Conservation (phyloP, 2,113 vertebrate species). For the Planiliza haematocheilus region DNA sequence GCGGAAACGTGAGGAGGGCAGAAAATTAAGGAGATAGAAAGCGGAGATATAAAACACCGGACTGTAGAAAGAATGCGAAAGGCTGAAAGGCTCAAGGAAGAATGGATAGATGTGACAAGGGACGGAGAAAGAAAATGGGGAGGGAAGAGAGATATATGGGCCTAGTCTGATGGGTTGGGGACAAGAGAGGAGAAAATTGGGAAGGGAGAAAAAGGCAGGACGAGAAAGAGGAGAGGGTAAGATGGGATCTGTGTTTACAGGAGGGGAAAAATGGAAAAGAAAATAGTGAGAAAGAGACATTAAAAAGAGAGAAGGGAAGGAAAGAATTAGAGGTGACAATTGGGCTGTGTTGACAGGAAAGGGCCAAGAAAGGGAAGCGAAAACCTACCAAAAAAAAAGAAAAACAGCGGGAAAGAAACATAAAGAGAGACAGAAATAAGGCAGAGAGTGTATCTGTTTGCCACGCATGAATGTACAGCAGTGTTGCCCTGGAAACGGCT, state of each 20-base stretch:
- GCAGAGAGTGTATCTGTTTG: constrained; percentile 67
- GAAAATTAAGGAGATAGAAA: constrained; percentile 13
- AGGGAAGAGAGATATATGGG: constrained; percentile 5
- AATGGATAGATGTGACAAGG: constrained; percentile 17
- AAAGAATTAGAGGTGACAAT: constrained; percentile 48
- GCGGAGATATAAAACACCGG: constrained; percentile 1
- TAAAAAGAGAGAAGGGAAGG: constrained; percentile 20
- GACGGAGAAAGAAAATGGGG: constrained; percentile 19
- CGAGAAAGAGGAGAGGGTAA: constrained; percentile 15
- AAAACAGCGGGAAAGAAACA: constrained; percentile 43
- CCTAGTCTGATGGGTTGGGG: constrained; percentile 18
- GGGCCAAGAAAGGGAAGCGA: not conserved
- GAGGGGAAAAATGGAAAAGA: constrained; percentile 18
- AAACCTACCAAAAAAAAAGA: constrained; percentile 15
- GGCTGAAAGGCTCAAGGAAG: not conserved
- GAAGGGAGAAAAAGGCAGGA: constrained; percentile 22
- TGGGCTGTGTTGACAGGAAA: constrained; percentile 38
- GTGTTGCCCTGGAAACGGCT: constrained; percentile 79
- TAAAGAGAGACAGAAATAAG: constrained; percentile 60
- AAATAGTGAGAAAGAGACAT: constrained; percentile 34
- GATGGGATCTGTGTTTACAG: constrained; percentile 28
- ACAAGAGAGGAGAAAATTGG: constrained; percentile 25
- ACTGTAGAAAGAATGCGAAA: constrained; percentile 10
- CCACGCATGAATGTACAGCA: constrained; percentile 76
- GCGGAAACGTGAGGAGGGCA: not conserved